Evolutionary conservation across 2,888 invertebrate genomes (phyloP).

Genomic region (Parasteatoda lunata): DNA sequence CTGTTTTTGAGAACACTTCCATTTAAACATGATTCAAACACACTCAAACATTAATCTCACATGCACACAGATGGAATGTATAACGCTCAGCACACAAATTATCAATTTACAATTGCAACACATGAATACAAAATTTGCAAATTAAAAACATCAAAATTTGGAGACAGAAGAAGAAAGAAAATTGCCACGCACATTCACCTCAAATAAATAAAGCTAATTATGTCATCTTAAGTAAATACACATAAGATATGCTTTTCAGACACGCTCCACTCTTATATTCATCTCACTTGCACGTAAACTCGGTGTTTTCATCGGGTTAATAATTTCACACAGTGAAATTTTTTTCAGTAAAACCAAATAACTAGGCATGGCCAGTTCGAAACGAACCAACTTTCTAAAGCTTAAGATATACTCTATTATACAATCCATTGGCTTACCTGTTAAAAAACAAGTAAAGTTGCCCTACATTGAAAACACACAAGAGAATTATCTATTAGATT

Average conservation of each 20-base stretch:
- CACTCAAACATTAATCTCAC: not conserved
- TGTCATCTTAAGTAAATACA: constrained; percentile 43
- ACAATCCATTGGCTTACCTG: not conserved
- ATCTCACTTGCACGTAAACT: constrained; percentile 10
- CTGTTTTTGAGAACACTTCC: too few species aligned
- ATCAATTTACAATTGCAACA: not conserved
- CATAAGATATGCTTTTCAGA: constrained; percentile 9
- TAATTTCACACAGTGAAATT: constrained; percentile 45
- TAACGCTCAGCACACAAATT: constrained; percentile 14
- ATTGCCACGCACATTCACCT: constrained; percentile 31
- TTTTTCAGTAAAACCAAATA: constrained; percentile 10
- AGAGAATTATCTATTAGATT: not conserved
- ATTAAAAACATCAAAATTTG: not conserved
- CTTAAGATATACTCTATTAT: not conserved
- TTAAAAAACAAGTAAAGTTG: too few species aligned
- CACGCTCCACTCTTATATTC: not conserved
- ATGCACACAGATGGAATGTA: constrained; percentile 30
- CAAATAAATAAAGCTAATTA: constrained; percentile 40
- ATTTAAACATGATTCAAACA: too few species aligned
- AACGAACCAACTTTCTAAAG: constrained; percentile 36
- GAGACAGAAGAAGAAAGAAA: not conserved
- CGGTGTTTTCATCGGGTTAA: constrained; percentile 11
- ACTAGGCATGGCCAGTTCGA: constrained; percentile 35
- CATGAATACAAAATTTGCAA: not conserved
- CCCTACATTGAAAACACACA: not conserved